phyloP scores from a whole-genome alignment of 2,797 vertebrate species.

The Cryptoprocta ferox region DNA sequence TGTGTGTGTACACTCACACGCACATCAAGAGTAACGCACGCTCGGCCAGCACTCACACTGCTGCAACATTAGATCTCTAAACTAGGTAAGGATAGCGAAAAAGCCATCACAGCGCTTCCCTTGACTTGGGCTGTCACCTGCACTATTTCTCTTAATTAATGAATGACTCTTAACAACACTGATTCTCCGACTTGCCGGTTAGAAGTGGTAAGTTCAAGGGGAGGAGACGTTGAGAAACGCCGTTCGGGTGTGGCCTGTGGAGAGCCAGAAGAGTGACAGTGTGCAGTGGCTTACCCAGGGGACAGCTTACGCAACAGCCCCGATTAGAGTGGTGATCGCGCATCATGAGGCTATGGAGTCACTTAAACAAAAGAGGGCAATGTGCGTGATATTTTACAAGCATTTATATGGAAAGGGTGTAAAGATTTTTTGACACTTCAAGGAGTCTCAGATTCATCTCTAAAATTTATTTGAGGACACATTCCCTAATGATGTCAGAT shows the following conservation, averaged over 20 bases:
- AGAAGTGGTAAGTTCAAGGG: neutral
- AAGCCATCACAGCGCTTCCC: too few species aligned
- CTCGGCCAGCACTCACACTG: neutral
- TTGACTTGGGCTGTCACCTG: neutral
- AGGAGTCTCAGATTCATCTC: neutral
- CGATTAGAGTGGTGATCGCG: accelerated
- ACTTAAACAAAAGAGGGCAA: neutral
- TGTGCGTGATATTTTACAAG: neutral
- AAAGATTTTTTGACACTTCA: neutral
- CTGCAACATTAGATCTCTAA: neutral
- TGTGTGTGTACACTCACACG: neutral
- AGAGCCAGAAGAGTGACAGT: neutral
- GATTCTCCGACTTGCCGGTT: neutral
- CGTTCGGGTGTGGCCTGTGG: neutral
- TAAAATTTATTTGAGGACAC: neutral
- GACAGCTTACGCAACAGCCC: accelerated
- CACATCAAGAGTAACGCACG: accelerated
- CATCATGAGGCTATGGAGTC: accelerated
- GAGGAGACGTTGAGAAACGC: accelerated
- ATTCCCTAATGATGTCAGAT: neutral
- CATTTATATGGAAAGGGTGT: neutral
- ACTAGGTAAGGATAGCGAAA: neutral
- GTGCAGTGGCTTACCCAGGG: neutral
- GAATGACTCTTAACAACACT: neutral
- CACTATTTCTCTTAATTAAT: neutral